phyloP scores from a whole-genome alignment of 2,797 vertebrate genomes.

The Mionectes olivaceus region DNA sequence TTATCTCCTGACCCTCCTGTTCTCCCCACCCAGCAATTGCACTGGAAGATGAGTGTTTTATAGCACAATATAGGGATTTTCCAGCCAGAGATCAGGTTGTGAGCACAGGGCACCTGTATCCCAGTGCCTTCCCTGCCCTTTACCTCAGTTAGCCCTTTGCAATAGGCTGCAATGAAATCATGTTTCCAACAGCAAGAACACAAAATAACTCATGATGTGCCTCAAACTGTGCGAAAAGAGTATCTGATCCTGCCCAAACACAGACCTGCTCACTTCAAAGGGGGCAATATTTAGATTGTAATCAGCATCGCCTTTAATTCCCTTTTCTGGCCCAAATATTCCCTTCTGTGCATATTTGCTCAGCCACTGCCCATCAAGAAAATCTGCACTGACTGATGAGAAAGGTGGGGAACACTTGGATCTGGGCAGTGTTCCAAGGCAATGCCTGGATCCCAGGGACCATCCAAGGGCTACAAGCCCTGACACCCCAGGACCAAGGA shows the following conservation, averaged over 20 bases:
- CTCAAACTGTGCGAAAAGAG: slow-evolving; percentile 48
- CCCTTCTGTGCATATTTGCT: not conserved
- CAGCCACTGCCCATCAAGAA: not conserved
- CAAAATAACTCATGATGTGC: slow-evolving; percentile 45
- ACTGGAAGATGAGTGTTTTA: not conserved
- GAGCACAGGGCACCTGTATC: not conserved
- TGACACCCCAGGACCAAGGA: too few relatives aligned
- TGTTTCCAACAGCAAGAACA: not conserved
- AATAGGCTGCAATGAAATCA: not conserved
- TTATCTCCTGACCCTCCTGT: not conserved
- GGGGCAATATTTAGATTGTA: slow-evolving; percentile 22
- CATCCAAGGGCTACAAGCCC: not conserved
- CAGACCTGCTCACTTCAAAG: slow-evolving; percentile 8
- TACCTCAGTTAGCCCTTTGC: slow-evolving; percentile 47
- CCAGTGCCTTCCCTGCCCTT: slow-evolving; percentile 16
- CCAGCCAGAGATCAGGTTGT: not conserved
- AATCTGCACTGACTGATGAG: accelerated
- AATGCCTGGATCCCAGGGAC: not conserved
- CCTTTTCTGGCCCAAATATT: not conserved
- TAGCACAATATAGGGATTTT: not conserved
- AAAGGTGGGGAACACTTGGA: not conserved
- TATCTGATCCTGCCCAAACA: slow-evolving; percentile 36
- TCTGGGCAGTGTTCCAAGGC: not conserved
- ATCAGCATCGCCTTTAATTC: not conserved
- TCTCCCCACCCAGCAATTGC: not conserved